phyloP scores from a whole-genome alignment of 1,140 invertebrate species.

The Physella acuta region DNA sequence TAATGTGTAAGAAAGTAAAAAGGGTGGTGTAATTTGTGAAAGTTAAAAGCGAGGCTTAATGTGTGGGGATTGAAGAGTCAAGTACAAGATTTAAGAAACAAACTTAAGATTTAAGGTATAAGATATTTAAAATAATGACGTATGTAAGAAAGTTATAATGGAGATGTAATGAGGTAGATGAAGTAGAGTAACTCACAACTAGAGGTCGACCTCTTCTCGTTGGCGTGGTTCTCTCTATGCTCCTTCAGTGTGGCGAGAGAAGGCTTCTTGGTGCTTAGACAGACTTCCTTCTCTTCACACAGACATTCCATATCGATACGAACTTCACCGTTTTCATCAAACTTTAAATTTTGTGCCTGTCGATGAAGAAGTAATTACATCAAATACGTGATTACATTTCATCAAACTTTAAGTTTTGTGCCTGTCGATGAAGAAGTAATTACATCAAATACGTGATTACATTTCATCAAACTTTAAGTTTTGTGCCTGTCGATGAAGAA shows the following conservation, averaged over 20 bases:
- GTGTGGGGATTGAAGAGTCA: background rate
- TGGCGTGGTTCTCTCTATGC: conserved; percentile 29
- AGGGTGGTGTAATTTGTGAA: background rate
- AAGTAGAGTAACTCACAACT: background rate
- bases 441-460: too few relatives aligned
- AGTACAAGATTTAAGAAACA: too few relatives aligned
- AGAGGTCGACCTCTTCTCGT: conserved; percentile 9
- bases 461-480: too few relatives aligned
- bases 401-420: too few relatives aligned
- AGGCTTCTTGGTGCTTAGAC: conserved; percentile 19
- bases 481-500: too few relatives aligned
- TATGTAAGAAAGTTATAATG: background rate
- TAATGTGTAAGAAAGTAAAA: too few relatives aligned
- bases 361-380: too few relatives aligned
- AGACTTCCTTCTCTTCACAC: conserved; percentile 9
- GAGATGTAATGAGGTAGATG: background rate
- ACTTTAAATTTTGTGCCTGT: too few relatives aligned
- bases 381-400: too few relatives aligned
- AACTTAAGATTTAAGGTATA: background rate
- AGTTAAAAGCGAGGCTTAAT: background rate
- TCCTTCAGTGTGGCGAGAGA: conserved; percentile 22
- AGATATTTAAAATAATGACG: background rate
- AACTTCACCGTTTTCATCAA: background rate
- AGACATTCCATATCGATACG: conserved; percentile 10
- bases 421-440: too few relatives aligned